phyloP scores from a whole-genome alignment of 2,797 vertebrate species.

The Micrastur ruficollis region DNA sequence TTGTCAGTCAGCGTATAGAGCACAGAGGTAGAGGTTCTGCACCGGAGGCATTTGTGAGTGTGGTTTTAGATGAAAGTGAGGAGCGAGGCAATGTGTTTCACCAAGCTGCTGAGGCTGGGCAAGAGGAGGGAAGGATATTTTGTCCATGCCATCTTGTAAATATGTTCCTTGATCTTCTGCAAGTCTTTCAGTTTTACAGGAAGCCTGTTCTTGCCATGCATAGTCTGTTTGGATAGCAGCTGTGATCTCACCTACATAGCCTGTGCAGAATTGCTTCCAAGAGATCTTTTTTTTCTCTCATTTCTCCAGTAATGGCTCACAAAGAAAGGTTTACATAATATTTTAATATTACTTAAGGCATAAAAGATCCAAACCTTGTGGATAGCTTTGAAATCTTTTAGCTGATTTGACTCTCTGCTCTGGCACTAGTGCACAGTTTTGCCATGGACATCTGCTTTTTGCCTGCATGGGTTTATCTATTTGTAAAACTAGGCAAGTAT shows the following conservation, averaged over 20 bases:
- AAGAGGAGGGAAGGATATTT: background rate
- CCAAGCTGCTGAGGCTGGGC: conserved; percentile 3
- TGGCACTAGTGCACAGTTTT: background rate
- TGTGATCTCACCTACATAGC: conserved; percentile 51
- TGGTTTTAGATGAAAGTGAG: background rate
- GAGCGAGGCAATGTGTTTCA: background rate
- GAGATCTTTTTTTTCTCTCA: background rate
- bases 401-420: background rate
- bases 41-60: background rate
- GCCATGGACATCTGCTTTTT: background rate
- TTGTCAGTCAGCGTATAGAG: background rate
- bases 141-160: conserved; percentile 37
- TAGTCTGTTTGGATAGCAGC: conserved; percentile 25
- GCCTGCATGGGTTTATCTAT: background rate
- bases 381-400: conserved; percentile 10
- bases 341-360: conserved; percentile 32
- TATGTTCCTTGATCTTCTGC: conserved; percentile 23
- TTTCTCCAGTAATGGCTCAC: conserved; percentile 22
- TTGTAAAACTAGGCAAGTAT: conserved; percentile 15
- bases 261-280: conserved; percentile 1
- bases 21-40: background rate
- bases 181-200: conserved; percentile 33
- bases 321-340: conserved; percentile 49
- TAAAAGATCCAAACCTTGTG: conserved; percentile 17
- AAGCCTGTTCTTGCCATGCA: conserved; percentile 14